These are phyloP conservation scores for Willowsia nigromaculata DNA, from an alignment of 2,888 invertebrate genomes.

Conservation along the genomic window DNA sequence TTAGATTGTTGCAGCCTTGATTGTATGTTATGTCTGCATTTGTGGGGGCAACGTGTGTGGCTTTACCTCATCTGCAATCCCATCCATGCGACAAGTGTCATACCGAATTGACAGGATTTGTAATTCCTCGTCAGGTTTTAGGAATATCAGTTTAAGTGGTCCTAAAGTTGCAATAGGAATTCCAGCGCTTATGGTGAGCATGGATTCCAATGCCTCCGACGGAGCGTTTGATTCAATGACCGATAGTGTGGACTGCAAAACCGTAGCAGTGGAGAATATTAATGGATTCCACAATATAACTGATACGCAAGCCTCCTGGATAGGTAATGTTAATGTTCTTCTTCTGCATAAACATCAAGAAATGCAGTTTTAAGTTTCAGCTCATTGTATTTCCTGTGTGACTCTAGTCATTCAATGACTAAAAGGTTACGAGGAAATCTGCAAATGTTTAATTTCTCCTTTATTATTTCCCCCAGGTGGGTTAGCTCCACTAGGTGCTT, in stretches of 20 bases:
- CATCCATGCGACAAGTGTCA: constrained; percentile 72
- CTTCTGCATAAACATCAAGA: no score
- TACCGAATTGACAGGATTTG: constrained; percentile 29
- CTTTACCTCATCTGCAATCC: constrained; percentile 76
- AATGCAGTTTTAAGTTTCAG: no score
- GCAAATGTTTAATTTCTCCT: background rate
- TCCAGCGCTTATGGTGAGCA: background rate
- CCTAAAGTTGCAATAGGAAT: background rate
- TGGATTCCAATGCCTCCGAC: background rate
- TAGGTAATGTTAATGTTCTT: constrained; percentile 56
- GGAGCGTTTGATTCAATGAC: background rate
- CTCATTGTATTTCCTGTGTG: no score
- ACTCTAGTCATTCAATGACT: no score
- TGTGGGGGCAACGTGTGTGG: constrained; percentile 75
- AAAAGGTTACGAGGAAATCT: no score
- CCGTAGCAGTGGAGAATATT: constrained; percentile 17
- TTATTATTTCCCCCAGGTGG: constrained; percentile 65
- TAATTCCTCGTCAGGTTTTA: background rate
- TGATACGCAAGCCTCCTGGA: constrained; percentile 73
- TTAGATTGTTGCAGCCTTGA: constrained; percentile 73
- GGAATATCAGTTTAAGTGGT: background rate
- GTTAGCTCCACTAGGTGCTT: constrained; percentile 74
- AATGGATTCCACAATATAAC: constrained; percentile 60
- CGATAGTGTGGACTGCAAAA: background rate
- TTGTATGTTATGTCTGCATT: constrained; percentile 73